Conservation (phyloP, 1,140 invertebrate genomes). For the Bombus picipes region DNA sequence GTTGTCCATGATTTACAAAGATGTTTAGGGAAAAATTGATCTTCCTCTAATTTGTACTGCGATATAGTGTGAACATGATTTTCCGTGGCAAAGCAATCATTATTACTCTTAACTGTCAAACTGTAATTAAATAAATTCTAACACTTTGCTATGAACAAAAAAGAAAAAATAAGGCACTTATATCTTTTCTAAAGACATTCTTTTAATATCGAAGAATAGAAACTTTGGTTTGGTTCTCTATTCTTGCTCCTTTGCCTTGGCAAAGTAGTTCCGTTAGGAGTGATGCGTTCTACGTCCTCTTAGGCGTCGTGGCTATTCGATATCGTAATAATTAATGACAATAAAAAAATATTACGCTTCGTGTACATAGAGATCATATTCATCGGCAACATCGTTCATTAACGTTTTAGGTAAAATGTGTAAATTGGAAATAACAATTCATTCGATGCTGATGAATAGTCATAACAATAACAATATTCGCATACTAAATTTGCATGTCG, state of each 20-base stretch:
- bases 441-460: conserved; percentile 31
- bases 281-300: neutral
- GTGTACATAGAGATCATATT: conserved; percentile 36
- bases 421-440: conserved; percentile 6
- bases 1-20: conserved; percentile 15
- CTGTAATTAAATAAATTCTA: conserved; percentile 23
- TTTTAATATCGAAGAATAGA: neutral
- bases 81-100: neutral
- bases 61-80: conserved; percentile 8
- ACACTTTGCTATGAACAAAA: conserved; percentile 10
- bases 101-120: neutral
- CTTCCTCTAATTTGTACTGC: conserved; percentile 31
- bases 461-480: conserved; percentile 35
- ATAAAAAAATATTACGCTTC: conserved; percentile 36
- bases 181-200: neutral
- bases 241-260: neutral
- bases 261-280: neutral
- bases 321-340: conserved; percentile 3
- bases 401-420: neutral
- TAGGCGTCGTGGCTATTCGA: neutral
- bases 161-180: conserved; percentile 31
- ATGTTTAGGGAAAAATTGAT: conserved; percentile 2
- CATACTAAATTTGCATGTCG: neutral
- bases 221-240: neutral
- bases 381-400: neutral